phyloP scores from a whole-genome alignment of 37 sponge, comb jelly and placozoan species.

The Oscarella lobularis region DNA sequence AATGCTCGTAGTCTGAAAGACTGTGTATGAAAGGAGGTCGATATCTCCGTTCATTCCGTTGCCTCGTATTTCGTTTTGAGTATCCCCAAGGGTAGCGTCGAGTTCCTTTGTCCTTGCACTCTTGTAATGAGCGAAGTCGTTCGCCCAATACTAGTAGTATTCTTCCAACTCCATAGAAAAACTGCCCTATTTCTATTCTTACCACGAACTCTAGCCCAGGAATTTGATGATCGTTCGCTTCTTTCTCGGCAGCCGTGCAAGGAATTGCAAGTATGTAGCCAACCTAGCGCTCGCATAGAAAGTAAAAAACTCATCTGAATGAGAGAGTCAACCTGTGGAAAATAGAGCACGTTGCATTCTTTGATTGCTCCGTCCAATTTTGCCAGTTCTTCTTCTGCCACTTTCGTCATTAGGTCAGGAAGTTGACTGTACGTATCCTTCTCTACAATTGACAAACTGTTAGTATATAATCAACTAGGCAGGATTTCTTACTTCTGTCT shows the following conservation, averaged over 20 bases:
- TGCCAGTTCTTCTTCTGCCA: slow-evolving; percentile 77
- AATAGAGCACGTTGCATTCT: slow-evolving; percentile 89
- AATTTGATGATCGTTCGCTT: slow-evolving; percentile 29
- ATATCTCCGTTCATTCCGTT: not conserved
- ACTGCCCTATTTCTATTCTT: not conserved
- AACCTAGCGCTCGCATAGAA: slow-evolving; percentile 26
- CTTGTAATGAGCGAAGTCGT: slow-evolving; percentile 68
- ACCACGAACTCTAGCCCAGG: slow-evolving; percentile 61
- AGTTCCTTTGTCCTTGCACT: slow-evolving; percentile 69
- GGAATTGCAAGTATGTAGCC: slow-evolving; percentile 74
- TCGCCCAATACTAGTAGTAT: slow-evolving; percentile 35
- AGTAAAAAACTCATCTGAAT: not conserved
- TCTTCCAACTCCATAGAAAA: too few species aligned
- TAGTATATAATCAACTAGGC: not conserved
- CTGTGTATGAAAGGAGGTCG: not conserved
- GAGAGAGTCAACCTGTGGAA: slow-evolving; percentile 68
- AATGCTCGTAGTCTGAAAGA: slow-evolving; percentile 62
- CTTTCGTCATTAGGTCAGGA: slow-evolving; percentile 86
- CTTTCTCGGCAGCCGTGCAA: slow-evolving; percentile 14
- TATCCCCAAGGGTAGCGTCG: slow-evolving; percentile 78
- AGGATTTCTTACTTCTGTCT: slow-evolving; percentile 62
- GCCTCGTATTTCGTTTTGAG: slow-evolving; percentile 82
- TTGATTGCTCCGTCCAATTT: slow-evolving; percentile 33
- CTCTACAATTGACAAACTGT: slow-evolving; percentile 16
- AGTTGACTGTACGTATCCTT: slow-evolving; percentile 69